These are phyloP conservation scores for Istiophorus platypterus DNA, from an alignment of 2,113 vertebrate genomes.

Conservation along the genomic window DNA sequence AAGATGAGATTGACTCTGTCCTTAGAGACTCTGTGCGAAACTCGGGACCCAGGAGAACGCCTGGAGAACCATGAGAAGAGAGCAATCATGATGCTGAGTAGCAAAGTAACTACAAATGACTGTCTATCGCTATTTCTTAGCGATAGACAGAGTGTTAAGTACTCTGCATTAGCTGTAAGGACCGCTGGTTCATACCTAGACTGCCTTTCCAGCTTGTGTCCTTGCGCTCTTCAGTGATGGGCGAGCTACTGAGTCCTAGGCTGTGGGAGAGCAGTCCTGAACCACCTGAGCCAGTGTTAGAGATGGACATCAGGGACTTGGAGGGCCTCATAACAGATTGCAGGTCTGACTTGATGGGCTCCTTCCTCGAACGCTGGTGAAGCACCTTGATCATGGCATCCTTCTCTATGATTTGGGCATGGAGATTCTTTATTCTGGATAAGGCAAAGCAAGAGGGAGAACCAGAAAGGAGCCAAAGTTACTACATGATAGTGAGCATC, in stretches of 20 bases:
- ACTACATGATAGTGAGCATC: background rate
- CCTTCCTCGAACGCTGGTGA: conserved; percentile 97
- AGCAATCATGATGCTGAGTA: background rate
- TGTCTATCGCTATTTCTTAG: too few relatives aligned
- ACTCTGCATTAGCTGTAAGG: background rate
- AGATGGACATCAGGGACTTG: conserved; percentile 98
- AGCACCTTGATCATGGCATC: conserved; percentile 99
- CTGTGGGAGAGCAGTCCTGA: conserved; percentile 92
- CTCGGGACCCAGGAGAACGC: conserved; percentile 94
- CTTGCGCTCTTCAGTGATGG: conserved; percentile 94
- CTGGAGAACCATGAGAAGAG: conserved; percentile 72
- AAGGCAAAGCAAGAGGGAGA: background rate
- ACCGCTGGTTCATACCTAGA: conserved; percentile 85
- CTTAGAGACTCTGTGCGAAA: conserved; percentile 90
- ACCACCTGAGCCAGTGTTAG: conserved; percentile 86
- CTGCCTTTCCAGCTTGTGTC: conserved; percentile 98
- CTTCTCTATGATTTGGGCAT: conserved; percentile 99
- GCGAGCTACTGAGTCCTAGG: conserved; percentile 90
- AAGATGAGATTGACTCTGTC: conserved; percentile 92
- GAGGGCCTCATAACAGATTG: conserved; percentile 94
- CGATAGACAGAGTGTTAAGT: too few relatives aligned
- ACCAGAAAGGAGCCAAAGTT: conserved; percentile 2
- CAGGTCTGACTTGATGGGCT: conserved; percentile 90
- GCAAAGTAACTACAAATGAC: too few relatives aligned
- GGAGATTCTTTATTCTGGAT: conserved; percentile 95